Base-by-base conservation (phyloP, 2,888 invertebrate genomes). In the Noctua comes region DNA sequence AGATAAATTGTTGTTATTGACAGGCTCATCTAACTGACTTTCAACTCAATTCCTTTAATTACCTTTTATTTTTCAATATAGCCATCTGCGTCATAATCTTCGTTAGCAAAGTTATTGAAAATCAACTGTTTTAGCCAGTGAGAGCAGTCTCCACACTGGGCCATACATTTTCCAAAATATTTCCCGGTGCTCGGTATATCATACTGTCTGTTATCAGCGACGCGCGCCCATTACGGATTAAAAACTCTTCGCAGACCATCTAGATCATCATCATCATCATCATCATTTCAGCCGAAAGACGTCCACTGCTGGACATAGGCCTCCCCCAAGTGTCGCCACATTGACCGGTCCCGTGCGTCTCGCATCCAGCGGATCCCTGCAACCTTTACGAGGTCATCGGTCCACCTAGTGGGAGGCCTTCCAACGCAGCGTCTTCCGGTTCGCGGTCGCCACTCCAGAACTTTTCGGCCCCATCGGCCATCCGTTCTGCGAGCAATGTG, bases 231-330 rank as follows among this genome's bases (percentile, higher is more conserved):
- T 95, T 95, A 94, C 90, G 94, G 95, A 95, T 96, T 96, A 95
- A 96, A 95, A 94, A 94, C 93, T 95, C 93, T 95, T 93, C 93
- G 91, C 93, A 91, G 89, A 84, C 93, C 94, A 95, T 94, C 93
- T 91, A 93, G 94, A 95, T 95, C n/a, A n/a, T n/a, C n/a, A n/a
- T n/a, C n/a, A n/a, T n/a, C n/a, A n/a, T n/a, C n/a, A n/a, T n/a
- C n/a, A n/a, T n/a, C n/a, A n/a, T n/a, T n/a, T n/a, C n/a, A n/a
- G n/a, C n/a, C n/a, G n/a, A n/a, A n/a, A n/a, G n/a, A n/a, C n/a
- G n/a, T n/a, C n/a, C n/a, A n/a, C n/a, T n/a, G n/a, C n/a, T n/a
- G n/a, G n/a, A n/a, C n/a, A n/a, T n/a, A n/a, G n/a, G n/a, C n/a
- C n/a, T n/a, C n/a, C n/a, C n/a, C n/a, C n/a, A n/a, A n/a, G n/a